Evolutionary conservation across 1,140 invertebrate species (phyloP).

Genomic region (Aphis craccivora): DNA sequence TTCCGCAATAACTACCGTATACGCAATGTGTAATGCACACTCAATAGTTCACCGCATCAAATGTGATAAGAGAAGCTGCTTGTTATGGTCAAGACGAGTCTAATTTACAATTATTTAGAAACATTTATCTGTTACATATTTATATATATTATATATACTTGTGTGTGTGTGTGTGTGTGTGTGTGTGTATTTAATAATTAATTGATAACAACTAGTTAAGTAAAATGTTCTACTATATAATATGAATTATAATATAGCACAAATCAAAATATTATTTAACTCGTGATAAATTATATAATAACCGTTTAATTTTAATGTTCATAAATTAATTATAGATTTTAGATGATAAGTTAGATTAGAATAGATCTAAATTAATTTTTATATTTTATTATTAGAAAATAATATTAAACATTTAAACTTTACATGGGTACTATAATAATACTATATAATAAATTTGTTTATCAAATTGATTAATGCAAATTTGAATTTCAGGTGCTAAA

Average conservation of each 20-base stretch:
- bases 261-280: background rate
- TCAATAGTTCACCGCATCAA: background rate
- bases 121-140: too few relatives aligned
- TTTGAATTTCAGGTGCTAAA: slow-evolving; percentile 63
- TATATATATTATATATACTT: background rate
- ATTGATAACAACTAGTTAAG: background rate
- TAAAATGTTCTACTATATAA: background rate
- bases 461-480: background rate
- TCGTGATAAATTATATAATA: background rate
- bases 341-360: background rate
- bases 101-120: background rate
- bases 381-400: too few relatives aligned
- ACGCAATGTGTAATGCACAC: background rate
- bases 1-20: background rate
- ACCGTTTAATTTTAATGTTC: background rate
- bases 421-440: too few relatives aligned
- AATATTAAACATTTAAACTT: too few relatives aligned
- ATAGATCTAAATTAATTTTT: background rate
- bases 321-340: background rate
- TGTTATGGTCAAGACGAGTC: background rate
- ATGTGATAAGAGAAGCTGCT: background rate
- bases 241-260: background rate
- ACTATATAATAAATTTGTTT: background rate
- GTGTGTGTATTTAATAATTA: background rate
- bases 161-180: too few relatives aligned